Conservation (phyloP, 1,140 invertebrate species). For the Aphaenogaster ashmeadi region DNA sequence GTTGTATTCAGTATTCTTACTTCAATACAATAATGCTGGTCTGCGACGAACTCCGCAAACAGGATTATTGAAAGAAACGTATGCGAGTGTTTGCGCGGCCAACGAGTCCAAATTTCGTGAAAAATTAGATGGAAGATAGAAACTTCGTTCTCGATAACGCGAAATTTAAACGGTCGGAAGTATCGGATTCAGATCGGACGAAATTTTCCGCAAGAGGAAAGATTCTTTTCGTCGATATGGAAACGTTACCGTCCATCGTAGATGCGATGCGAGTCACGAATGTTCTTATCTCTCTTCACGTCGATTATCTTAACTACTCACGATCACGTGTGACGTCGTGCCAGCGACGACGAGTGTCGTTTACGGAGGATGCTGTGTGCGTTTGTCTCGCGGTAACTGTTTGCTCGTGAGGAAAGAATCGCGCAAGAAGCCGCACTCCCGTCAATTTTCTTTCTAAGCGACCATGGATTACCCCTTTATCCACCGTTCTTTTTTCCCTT, state of each 20-base stretch:
- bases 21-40: neutral
- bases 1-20: neutral
- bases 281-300: constrained; percentile 7
- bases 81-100: constrained; percentile 39
- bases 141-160: constrained; percentile 10
- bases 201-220: neutral
- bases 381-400: constrained; percentile 28
- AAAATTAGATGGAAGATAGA: constrained; percentile 39
- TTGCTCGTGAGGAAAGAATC: constrained; percentile 10
- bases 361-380: constrained; percentile 12
- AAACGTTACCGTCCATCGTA: constrained; percentile 23
- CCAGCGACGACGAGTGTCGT: constrained; percentile 10
- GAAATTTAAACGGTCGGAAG: constrained; percentile 17
- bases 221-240: constrained; percentile 30
- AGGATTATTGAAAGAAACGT: neutral
- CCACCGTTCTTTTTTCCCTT: constrained; percentile 9
- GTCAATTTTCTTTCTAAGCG: constrained; percentile 47
- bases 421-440: constrained; percentile 34
- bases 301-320: constrained; percentile 14
- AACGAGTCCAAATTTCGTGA: constrained; percentile 8
- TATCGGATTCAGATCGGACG: constrained; percentile 21
- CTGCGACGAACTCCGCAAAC: neutral
- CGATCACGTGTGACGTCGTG: constrained; percentile 14
- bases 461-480: constrained; percentile 35
- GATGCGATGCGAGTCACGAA: constrained; percentile 22